These are phyloP conservation scores for Amyelois transitella DNA, from an alignment of 1,140 invertebrate species.

Conservation along the genomic window DNA sequence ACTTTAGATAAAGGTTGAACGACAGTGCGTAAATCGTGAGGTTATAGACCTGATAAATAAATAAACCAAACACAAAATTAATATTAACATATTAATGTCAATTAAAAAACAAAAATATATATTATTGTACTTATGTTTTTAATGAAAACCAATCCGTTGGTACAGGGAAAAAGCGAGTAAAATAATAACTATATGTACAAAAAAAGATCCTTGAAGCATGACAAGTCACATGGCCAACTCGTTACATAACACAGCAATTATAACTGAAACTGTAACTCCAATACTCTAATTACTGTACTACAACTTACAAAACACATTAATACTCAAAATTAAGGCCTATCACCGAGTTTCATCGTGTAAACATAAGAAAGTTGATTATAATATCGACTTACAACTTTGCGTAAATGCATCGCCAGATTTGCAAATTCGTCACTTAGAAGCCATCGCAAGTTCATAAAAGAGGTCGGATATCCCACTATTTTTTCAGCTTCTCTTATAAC, in stretches of 20 bases:
- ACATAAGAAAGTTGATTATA: neutral
- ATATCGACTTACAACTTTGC: conserved; percentile 81
- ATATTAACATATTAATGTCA: too few relatives aligned
- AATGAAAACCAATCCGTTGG: too few relatives aligned
- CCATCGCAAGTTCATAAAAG: conserved; percentile 90
- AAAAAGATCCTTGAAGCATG: conserved; percentile 20
- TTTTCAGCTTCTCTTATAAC: conserved; percentile 88
- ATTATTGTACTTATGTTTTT: too few relatives aligned
- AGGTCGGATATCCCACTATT: conserved; percentile 94
- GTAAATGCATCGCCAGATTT: conserved; percentile 89
- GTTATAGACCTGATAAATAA: too few relatives aligned
- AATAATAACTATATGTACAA: neutral
- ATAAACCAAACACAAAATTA: too few relatives aligned
- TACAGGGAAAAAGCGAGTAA: neutral
- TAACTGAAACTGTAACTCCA: conserved; percentile 3
- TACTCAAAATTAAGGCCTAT: conserved; percentile 5
- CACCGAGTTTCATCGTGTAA: neutral
- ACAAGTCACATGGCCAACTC: conserved; percentile 8
- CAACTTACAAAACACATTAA: neutral
- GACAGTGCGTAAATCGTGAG: too few relatives aligned
- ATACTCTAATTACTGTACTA: neutral
- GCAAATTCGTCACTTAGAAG: conserved; percentile 92
- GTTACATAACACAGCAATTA: conserved; percentile 23
- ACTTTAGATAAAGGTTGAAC: too few relatives aligned
- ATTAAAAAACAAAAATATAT: too few relatives aligned